These are phyloP conservation scores for Hozukius guyotensis DNA, from an alignment of 2,797 vertebrate genomes.

Conservation along the genomic window DNA sequence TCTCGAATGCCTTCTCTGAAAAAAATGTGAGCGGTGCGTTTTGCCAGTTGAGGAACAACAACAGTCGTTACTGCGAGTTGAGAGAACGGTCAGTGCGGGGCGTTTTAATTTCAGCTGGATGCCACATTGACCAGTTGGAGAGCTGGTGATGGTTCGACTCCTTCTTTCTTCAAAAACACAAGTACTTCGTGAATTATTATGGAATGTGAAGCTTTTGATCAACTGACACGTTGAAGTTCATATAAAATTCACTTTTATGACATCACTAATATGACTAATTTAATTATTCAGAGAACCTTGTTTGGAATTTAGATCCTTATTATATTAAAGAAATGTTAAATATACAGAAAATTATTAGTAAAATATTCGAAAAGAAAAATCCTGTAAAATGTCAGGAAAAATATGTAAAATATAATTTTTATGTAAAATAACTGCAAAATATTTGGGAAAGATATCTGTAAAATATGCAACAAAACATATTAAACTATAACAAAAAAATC, in stretches of 20 bases:
- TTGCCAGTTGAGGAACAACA: constrained; percentile 49
- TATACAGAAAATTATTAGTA: neutral
- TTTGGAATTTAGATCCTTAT: neutral
- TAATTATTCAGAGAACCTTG: neutral
- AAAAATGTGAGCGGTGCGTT: constrained; percentile 12
- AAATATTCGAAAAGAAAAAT: neutral
- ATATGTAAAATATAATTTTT: neutral
- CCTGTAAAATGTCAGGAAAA: neutral
- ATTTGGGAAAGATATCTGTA: too few relatives aligned
- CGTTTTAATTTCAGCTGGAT: constrained; percentile 34
- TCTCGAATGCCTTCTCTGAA: constrained; percentile 37
- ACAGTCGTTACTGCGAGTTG: constrained; percentile 36
- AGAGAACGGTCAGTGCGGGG: constrained; percentile 49
- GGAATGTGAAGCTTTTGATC: neutral
- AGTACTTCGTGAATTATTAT: neutral
- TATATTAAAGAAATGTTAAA: neutral
- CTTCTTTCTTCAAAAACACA: neutral
- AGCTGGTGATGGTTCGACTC: neutral
- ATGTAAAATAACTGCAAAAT: too few relatives aligned
- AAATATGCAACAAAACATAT: too few relatives aligned
- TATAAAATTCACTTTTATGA: neutral
- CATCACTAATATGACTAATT: neutral
- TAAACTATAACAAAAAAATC: neutral
- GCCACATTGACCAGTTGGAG: constrained; percentile 7
- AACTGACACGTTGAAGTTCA: neutral